Percentiles rank a stretch among this genome's conserved stretches.
phyloP scores from a whole-genome alignment of 2,888 invertebrate species.

The Drosophila nr. fundita region DNA sequence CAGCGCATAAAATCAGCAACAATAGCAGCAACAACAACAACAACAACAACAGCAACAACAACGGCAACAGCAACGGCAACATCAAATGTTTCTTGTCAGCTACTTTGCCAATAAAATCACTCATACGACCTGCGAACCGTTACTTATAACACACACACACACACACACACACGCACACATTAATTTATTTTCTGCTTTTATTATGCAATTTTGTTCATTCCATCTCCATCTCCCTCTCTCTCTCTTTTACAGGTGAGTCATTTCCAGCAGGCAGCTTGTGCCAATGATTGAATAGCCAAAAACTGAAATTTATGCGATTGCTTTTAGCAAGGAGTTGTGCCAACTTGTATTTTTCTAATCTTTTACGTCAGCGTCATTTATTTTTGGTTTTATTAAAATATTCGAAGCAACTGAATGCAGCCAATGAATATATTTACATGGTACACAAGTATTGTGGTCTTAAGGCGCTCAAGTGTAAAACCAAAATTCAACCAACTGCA shows the following conservation, averaged over 20 bases:
- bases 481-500: background rate
- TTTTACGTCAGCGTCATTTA: background rate
- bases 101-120: slow-evolving; percentile 62
- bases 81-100: slow-evolving; percentile 19
- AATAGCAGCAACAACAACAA: slow-evolving; percentile 31
- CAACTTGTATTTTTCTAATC: background rate
- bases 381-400: background rate
- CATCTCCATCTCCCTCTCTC: background rate
- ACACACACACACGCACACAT: background rate
- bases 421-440: background rate
- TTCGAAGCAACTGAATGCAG: background rate
- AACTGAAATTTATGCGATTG: background rate
- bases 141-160: slow-evolving; percentile 36
- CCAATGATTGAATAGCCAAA: background rate
- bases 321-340: background rate
- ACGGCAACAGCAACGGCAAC: slow-evolving; percentile 5
- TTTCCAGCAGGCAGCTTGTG: background rate
- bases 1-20: slow-evolving; percentile 45
- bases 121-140: slow-evolving; percentile 74
- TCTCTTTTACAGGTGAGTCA: slow-evolving; percentile 61
- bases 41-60: slow-evolving; percentile 17
- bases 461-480: background rate
- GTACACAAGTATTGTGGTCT: background rate
- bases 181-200: slow-evolving; percentile 10
- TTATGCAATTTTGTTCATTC: slow-evolving; percentile 6